These are phyloP conservation scores for Ovis canadensis DNA, from an alignment of 2,113 vertebrate species.

Conservation along the genomic window DNA sequence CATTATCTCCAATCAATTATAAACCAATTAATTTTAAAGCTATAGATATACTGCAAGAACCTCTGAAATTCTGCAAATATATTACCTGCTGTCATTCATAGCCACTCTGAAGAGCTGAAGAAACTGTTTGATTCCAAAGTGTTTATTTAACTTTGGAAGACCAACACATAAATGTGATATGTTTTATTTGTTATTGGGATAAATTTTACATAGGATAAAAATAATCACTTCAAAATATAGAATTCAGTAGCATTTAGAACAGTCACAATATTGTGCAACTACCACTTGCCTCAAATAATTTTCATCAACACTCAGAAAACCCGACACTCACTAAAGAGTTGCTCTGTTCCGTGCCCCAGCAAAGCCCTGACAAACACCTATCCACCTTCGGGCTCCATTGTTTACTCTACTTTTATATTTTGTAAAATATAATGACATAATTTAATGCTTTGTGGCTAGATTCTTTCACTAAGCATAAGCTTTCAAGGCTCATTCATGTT, in stretches of 20 bases:
- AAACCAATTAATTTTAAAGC: not conserved
- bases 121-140: not conserved
- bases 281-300: not conserved
- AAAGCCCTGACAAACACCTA: not conserved
- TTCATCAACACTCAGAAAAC: not conserved
- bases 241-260: not conserved
- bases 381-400: not conserved
- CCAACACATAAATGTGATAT: not conserved
- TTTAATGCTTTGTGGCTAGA: not conserved
- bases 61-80: not conserved
- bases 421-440: not conserved
- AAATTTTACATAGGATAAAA: not conserved
- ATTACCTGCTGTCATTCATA: not conserved
- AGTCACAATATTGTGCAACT: not conserved
- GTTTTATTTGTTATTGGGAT: not conserved
- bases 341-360: not conserved
- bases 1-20: not conserved
- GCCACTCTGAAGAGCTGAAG: not conserved
- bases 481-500: not conserved
- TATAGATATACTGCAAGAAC: not conserved
- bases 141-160: not conserved
- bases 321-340: rapidly evolving
- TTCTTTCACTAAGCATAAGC: not conserved
- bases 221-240: not conserved
- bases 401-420: not conserved